Conservation (phyloP, 1,140 invertebrate genomes). For the Diorhabda elongata region DNA sequence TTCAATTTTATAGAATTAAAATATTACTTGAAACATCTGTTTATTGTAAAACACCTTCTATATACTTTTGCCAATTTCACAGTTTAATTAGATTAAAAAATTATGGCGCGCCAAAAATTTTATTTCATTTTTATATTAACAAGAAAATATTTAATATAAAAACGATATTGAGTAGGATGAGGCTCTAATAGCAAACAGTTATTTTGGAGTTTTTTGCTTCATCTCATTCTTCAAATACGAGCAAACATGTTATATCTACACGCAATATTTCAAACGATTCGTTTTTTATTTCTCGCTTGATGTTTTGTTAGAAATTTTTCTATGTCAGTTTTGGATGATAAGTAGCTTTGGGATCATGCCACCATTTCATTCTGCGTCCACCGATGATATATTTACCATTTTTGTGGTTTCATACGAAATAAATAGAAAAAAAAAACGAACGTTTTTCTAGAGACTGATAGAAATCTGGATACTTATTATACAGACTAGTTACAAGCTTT, state of each 20-base stretch:
- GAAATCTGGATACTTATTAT: too few species aligned
- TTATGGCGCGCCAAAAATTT: too few species aligned
- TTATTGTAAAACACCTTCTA: too few species aligned
- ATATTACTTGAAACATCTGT: too few species aligned
- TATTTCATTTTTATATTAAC: too few species aligned
- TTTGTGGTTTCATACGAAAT: background rate
- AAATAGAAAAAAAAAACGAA: background rate
- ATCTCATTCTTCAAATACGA: background rate
- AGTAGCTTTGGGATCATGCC: background rate
- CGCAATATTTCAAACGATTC: conserved; percentile 14
- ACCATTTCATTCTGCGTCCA: conserved; percentile 2
- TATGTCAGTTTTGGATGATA: conserved; percentile 1
- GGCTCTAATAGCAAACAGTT: background rate
- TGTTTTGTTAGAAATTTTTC: conserved; percentile 5
- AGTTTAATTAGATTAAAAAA: too few species aligned
- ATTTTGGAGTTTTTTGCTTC: too few species aligned
- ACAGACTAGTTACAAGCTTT: too few species aligned
- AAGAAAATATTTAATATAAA: too few species aligned
- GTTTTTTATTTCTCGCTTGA: conserved; percentile 6
- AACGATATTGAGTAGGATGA: too few species aligned
- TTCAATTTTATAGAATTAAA: too few species aligned
- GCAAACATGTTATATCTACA: conserved; percentile 12
- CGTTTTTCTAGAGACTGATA: background rate
- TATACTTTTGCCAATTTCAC: too few species aligned
- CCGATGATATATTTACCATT: background rate